Conservation (phyloP, 2,888 invertebrate species). For the Drosophila lacicola region DNA sequence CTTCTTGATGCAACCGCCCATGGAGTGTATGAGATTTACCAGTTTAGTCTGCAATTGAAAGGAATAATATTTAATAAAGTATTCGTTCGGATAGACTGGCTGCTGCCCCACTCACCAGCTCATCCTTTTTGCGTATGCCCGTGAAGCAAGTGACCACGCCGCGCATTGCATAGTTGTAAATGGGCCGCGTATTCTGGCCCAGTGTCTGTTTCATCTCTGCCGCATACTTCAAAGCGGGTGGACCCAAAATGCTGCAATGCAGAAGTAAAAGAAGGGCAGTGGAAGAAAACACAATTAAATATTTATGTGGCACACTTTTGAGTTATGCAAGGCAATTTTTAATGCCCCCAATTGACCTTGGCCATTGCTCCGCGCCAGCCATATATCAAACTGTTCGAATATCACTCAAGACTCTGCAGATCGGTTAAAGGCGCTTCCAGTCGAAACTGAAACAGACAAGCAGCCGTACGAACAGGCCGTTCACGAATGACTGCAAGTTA, state of each 20-base stretch:
- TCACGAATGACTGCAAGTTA: constrained; percentile 46
- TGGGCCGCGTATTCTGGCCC: constrained; percentile 90
- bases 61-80: background rate
- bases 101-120: constrained; percentile 88
- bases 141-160: constrained; percentile 96
- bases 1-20: constrained; percentile 98
- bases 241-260: constrained; percentile 89
- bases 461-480: constrained; percentile 44
- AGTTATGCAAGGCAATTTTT: constrained; percentile 75
- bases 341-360: constrained; percentile 75
- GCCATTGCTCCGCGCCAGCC: constrained; percentile 46
- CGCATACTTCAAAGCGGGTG: constrained; percentile 91
- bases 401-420: constrained; percentile 28
- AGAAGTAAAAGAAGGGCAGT: constrained; percentile 20
- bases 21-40: constrained; percentile 95
- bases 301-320: constrained; percentile 79
- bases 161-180: constrained; percentile 95
- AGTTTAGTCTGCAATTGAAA: constrained; percentile 89
- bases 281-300: constrained; percentile 59
- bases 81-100: background rate
- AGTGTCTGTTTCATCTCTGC: constrained; percentile 90
- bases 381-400: constrained; percentile 46
- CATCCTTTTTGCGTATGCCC: constrained; percentile 95
- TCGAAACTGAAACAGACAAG: constrained; percentile 6
- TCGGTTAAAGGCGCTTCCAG: constrained; percentile 35